These are phyloP conservation scores for Protomyctophum bolini DNA, from an alignment of 2,113 vertebrate genomes.

Conservation along the genomic window DNA sequence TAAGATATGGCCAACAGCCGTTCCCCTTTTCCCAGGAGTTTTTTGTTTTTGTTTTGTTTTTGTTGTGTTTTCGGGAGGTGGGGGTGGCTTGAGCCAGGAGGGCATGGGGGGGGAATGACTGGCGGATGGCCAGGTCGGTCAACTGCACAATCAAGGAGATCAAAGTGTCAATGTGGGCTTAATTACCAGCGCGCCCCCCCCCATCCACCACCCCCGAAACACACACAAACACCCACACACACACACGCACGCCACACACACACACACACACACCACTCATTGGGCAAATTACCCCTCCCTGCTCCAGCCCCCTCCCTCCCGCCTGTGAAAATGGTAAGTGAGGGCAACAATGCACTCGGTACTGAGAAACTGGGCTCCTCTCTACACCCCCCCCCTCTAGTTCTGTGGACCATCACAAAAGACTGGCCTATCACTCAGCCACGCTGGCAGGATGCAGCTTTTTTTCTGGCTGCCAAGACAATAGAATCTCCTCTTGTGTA, in stretches of 20 bases:
- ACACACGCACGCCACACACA: not conserved
- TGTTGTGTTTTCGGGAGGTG: slow-evolving; percentile 31
- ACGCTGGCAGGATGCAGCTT: slow-evolving; percentile 69
- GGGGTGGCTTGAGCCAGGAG: not conserved
- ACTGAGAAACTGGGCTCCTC: slow-evolving; percentile 59
- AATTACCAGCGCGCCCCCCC: slow-evolving; percentile 72
- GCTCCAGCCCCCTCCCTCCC: slow-evolving; percentile 35
- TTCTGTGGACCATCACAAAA: slow-evolving; percentile 55
- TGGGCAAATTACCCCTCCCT: slow-evolving; percentile 68
- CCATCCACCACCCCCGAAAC: not conserved
- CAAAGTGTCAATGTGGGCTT: slow-evolving; percentile 80
- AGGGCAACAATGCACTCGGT: slow-evolving; percentile 72
- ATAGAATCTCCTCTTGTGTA: slow-evolving; percentile 58
- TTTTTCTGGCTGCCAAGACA: slow-evolving; percentile 45
- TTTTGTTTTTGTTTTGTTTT: too few species aligned
- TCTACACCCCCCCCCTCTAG: slow-evolving; percentile 18
- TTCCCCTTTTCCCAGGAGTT: slow-evolving; percentile 38
- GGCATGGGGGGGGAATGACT: slow-evolving; percentile 42
- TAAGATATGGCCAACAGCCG: slow-evolving; percentile 27
- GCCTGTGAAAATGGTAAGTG: slow-evolving; percentile 73
- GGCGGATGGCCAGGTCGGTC: slow-evolving; percentile 74
- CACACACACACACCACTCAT: not conserved
- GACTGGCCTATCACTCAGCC: slow-evolving; percentile 64
- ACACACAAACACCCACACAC: not conserved
- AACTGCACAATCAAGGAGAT: slow-evolving; percentile 81